These are phyloP conservation scores for Pseudomyrmex gracilis DNA, from an alignment of 1,140 invertebrate species.

Conservation along the genomic window DNA sequence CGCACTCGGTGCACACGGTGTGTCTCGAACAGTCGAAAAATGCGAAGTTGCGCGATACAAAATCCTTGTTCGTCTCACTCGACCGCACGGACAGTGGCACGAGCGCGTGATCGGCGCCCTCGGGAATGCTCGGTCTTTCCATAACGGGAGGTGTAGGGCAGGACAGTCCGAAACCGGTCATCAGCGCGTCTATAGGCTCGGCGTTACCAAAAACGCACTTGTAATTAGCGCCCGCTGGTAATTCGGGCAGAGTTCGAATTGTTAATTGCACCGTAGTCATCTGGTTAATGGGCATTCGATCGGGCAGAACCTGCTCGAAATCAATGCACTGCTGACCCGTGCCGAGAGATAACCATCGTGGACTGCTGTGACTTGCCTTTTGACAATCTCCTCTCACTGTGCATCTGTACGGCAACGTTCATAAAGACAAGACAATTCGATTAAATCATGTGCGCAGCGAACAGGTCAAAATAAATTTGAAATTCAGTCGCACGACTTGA, in stretches of 20 bases:
- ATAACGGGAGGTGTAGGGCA: slow-evolving; percentile 94
- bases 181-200: slow-evolving; percentile 94
- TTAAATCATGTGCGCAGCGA: too few relatives aligned
- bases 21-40: slow-evolving; percentile 97
- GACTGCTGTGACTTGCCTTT: slow-evolving; percentile 94
- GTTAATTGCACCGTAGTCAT: slow-evolving; percentile 93
- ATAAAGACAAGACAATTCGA: not conserved
- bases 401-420: slow-evolving; percentile 87
- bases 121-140: slow-evolving; percentile 92
- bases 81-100: slow-evolving; percentile 97
- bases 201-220: slow-evolving; percentile 95
- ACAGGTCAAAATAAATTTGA: too few relatives aligned
- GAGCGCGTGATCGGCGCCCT: slow-evolving; percentile 94
- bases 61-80: slow-evolving; percentile 97
- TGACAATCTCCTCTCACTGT: slow-evolving; percentile 95
- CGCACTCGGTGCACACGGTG: slow-evolving; percentile 93
- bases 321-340: slow-evolving; percentile 98
- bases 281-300: slow-evolving; percentile 95
- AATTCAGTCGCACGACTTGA: too few relatives aligned
- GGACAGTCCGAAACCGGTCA: slow-evolving; percentile 92
- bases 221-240: slow-evolving; percentile 95
- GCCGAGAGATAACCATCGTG: slow-evolving; percentile 96
- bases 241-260: slow-evolving; percentile 95
- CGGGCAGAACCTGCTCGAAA: slow-evolving; percentile 96
- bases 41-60: slow-evolving; percentile 96